A percentile compares a stretch with the other conserved stretches of the same genome.
These are phyloP conservation scores for Sceliomorpha sp. DNA, from an alignment of 2,888 invertebrate genomes.

Conservation along the genomic window DNA sequence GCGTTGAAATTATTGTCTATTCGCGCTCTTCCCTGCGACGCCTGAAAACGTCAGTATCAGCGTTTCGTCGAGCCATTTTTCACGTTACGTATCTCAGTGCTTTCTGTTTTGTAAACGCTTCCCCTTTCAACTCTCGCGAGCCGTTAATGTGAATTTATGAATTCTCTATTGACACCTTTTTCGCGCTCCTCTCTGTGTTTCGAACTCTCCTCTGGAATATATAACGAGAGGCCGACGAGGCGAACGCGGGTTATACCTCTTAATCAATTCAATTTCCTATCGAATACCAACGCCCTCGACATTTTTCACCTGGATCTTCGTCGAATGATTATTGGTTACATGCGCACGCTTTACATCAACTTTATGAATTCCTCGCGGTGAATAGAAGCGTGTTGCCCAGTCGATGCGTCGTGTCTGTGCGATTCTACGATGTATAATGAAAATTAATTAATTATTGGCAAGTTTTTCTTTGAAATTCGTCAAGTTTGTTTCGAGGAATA, in stretches of 20 bases:
- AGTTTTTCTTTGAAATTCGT: slow-evolving; percentile 24
- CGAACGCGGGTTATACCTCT: not conserved
- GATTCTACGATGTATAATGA: not conserved
- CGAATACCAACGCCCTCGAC: too few species aligned
- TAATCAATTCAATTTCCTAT: too few species aligned
- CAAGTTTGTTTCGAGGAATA: slow-evolving; percentile 40
- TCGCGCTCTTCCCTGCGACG: slow-evolving; percentile 19
- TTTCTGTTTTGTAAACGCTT: slow-evolving; percentile 10
- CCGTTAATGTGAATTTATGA: slow-evolving; percentile 11
- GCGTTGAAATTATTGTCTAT: slow-evolving; percentile 32
- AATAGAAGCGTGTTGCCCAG: too few species aligned
- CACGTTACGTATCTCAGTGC: slow-evolving; percentile 15
- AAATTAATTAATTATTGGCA: slow-evolving; percentile 31
- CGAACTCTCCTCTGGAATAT: not conserved
- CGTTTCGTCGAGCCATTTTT: slow-evolving; percentile 11
- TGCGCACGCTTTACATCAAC: too few species aligned
- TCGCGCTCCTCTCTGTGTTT: not conserved
- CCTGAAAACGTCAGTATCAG: slow-evolving; percentile 8
- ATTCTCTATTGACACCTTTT: slow-evolving; percentile 12
- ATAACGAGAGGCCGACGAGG: not conserved
- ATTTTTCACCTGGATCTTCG: too few species aligned
- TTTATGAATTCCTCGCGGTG: too few species aligned
- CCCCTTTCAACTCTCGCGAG: not conserved
- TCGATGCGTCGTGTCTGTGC: too few species aligned
- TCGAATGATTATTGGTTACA: too few species aligned